Conservation (phyloP, 1,140 invertebrate genomes). For the Lycorma delicatula region DNA sequence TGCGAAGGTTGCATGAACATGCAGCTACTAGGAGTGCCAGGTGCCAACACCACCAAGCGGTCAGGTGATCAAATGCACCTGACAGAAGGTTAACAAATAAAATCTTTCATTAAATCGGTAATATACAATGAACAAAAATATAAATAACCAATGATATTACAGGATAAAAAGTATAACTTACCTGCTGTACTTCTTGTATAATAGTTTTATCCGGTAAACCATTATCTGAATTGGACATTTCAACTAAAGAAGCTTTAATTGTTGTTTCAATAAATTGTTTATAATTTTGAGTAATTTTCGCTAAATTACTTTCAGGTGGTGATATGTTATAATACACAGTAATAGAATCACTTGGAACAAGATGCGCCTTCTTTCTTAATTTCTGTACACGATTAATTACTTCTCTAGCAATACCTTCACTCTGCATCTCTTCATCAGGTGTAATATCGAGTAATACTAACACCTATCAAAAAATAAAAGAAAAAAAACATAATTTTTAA, state of each 20-base stretch:
- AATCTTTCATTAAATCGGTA: background rate
- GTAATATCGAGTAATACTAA: constrained; percentile 68
- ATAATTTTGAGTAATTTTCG: constrained; percentile 58
- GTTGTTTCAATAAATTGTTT: constrained; percentile 68
- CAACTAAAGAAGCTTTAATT: constrained; percentile 63
- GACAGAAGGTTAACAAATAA: too few species aligned
- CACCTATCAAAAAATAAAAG: constrained; percentile 34
- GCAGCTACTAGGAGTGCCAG: too few species aligned
- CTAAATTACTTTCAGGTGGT: constrained; percentile 50
- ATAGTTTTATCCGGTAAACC: constrained; percentile 41
- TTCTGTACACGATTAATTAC: constrained; percentile 96
- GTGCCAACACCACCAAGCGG: too few species aligned
- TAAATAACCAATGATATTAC: background rate
- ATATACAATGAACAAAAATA: background rate
- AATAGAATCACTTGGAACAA: constrained; percentile 87
- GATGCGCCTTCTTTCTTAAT: constrained; percentile 88
- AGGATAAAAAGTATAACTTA: constrained; percentile 44
- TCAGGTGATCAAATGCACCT: too few species aligned
- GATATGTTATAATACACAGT: constrained; percentile 67
- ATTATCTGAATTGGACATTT: constrained; percentile 34
- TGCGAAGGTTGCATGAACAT: too few species aligned
- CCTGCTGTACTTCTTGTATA: constrained; percentile 62
- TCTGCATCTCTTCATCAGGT: constrained; percentile 78
- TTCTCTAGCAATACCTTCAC: constrained; percentile 89
- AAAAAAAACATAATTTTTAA: background rate